Conservation (phyloP, 2,888 invertebrate species). For the Brachylomia viminalis region DNA sequence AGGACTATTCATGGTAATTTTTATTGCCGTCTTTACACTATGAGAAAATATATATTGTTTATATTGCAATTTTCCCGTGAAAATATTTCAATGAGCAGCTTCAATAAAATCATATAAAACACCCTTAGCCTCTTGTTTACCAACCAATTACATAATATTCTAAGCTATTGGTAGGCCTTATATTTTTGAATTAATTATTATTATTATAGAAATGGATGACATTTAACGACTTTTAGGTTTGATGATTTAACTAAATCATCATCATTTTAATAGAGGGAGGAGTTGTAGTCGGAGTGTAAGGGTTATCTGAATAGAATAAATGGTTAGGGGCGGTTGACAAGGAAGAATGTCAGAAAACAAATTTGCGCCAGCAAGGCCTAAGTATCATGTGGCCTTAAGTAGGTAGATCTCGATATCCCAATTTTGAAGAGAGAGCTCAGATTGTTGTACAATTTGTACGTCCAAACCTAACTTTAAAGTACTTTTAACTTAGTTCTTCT, state of each 20-base stretch:
- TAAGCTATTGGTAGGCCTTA: no score
- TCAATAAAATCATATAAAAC: not conserved
- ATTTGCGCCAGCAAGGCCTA: not conserved
- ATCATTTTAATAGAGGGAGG: not conserved
- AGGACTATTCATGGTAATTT: constrained; percentile 30
- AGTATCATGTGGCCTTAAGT: not conserved
- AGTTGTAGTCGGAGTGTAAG: not conserved
- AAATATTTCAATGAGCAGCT: not conserved
- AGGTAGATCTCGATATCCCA: not conserved
- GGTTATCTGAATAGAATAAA: not conserved
- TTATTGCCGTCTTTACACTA: not conserved
- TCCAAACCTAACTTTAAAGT: no score
- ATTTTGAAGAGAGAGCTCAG: not conserved
- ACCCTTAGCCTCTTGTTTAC: not conserved
- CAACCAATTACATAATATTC: no score
- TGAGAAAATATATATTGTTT: not conserved
- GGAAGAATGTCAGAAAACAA: not conserved
- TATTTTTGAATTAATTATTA: no score
- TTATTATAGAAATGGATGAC: not conserved
- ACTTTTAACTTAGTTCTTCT: no score
- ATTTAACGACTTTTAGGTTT: not conserved
- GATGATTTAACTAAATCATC: not conserved
- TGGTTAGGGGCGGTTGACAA: not conserved
- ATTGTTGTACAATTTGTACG: not conserved
- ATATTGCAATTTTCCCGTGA: not conserved